Base-by-base conservation (phyloP, 1,140 invertebrate species). In the Drosophila simulans region DNA sequence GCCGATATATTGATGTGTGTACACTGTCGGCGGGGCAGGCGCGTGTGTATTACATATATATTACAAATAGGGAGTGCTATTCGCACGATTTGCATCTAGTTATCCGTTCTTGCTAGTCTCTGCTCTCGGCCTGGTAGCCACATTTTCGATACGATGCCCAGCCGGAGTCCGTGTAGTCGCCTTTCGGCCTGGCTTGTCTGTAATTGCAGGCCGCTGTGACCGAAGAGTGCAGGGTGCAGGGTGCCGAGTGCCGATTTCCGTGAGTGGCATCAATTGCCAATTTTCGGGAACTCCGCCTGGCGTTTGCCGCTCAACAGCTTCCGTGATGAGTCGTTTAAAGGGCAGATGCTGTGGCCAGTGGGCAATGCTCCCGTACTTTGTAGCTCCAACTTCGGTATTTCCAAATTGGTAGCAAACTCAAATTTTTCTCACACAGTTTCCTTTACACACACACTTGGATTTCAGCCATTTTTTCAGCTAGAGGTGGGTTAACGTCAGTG, bases 381-480 rank as follows among this genome's bases (percentile, higher is more conserved):
- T 42, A 10, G 52, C 64, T 42, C 15, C 51, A 72, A 72, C 20
- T 40, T 37, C 35, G 54, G n/a, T 42, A 74, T 64, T 74, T 74
- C 58, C 70, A 25, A 75, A 55, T 74, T 63, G 51, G 70, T 74
- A 74, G 53, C 52, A 74, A 63, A 74, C 45, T 70, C 55, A 60
- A 73, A 60, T 53, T 76, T 74, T 76, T 77, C 71, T 58, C 73
- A 63, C 60, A 73, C 72, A 77, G 75, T 48, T 64, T 76, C 57
- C 25, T 66, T 65, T 62, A 77, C 72, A 58, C 71, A 75, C 70
- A 75, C 52, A 52, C 60, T 55, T 22, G 27, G 39, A 48, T 77
- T 76, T 77, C 74, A 77, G 74, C 74, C 74, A 77, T 77, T 77
- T 77, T 77, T 76, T 76, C 68, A 73, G 55, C 49, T 60, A 60